Evolutionary conservation across 2,888 invertebrate genomes (phyloP).

Genomic region (Microctonus aethiopoides): DNA sequence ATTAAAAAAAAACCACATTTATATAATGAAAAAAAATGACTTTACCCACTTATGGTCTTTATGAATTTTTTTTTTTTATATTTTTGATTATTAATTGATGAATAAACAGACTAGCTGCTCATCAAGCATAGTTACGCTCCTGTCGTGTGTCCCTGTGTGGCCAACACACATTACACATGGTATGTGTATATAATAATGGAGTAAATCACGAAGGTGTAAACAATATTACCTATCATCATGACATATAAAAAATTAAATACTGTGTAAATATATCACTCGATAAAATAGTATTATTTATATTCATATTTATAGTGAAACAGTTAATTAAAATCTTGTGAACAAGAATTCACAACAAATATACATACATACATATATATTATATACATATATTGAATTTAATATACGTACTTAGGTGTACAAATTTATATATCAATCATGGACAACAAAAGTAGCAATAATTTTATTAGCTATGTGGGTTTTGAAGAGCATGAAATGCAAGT

Average conservation of each 20-base stretch:
- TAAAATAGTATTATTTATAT: not conserved
- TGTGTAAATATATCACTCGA: not conserved
- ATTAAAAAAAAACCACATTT: too few relatives aligned
- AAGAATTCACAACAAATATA: not conserved
- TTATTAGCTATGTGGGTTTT: constrained; percentile 67
- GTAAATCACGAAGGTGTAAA: not conserved
- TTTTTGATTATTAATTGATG: too few relatives aligned
- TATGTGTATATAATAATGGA: not conserved
- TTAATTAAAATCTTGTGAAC: not conserved
- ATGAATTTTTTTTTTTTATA: too few relatives aligned
- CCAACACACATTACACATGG: not conserved
- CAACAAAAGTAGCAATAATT: constrained; percentile 65
- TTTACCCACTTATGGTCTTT: not conserved
- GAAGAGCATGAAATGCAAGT: constrained; percentile 67
- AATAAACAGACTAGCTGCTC: too few relatives aligned
- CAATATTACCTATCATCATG: not conserved
- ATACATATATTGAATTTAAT: not conserved
- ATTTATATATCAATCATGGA: constrained; percentile 50
- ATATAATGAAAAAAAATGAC: too few relatives aligned
- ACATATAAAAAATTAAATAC: not conserved
- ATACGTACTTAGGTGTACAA: not conserved
- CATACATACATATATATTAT: not conserved
- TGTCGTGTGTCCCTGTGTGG: not conserved
- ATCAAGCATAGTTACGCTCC: not conserved
- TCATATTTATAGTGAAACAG: not conserved